Conservation (phyloP, 2,113 vertebrate genomes). For the Upupa epops region DNA sequence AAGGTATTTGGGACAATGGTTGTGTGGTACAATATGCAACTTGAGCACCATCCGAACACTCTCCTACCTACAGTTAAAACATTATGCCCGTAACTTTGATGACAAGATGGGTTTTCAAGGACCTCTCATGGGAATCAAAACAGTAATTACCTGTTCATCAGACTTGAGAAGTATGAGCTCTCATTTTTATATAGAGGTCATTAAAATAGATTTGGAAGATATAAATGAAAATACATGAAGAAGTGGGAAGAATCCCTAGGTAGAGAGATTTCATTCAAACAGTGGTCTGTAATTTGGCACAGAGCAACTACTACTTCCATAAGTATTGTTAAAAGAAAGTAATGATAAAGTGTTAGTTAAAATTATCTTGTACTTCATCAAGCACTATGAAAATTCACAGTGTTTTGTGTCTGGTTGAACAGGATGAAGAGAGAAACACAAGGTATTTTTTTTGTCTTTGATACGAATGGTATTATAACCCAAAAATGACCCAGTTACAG, state of each 20-base stretch:
- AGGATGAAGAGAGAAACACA: neutral
- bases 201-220: constrained; percentile 75
- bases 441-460: neutral
- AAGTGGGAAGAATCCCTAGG: constrained; percentile 71
- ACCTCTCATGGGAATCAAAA: constrained; percentile 70
- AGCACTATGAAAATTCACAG: neutral
- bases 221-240: constrained; percentile 75
- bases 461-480: neutral
- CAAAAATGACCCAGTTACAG: neutral
- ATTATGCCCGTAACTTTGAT: constrained; percentile 68
- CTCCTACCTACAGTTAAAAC: constrained; percentile 67
- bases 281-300: constrained; percentile 51
- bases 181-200: constrained; percentile 73
- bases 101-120: constrained; percentile 70
- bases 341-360: constrained; percentile 17
- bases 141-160: constrained; percentile 71
- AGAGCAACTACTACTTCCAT: constrained; percentile 17
- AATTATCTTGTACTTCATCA: neutral
- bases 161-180: constrained; percentile 65
- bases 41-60: constrained; percentile 34
- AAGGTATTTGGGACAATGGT: constrained; percentile 48
- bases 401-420: neutral
- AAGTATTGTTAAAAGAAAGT: constrained; percentile 21
- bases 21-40: constrained; percentile 16
- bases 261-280: constrained; percentile 67